Base-by-base conservation (phyloP, 2,113 vertebrate genomes). In the Vidua macroura region DNA sequence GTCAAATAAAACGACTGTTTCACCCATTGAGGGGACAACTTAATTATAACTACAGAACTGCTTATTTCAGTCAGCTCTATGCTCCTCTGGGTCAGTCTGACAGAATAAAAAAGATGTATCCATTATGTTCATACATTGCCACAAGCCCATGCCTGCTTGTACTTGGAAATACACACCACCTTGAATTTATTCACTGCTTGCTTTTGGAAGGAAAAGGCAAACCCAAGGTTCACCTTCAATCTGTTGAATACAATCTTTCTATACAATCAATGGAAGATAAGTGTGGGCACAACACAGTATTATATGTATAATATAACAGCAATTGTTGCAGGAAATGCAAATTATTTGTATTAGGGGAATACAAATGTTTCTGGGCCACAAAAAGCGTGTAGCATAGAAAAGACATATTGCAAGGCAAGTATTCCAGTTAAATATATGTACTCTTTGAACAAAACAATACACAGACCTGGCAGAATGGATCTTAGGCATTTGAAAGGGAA, bases 401-500 rank as follows among this genome's bases (percentile, higher is more conserved):
- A 87, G 31, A 76, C 12, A 60, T 6, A 43, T 0, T 68, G 52
- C 48, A 70, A 37, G 15, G 33, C 23, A 90, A 74, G 19, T 31
- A 70, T 75, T 78, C 21, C 69, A 72, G 60, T 60, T 48, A 81
- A 92, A 79, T 48, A 69, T 1, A 66, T 0, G 2, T 51, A 15
- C 10, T 67, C 48, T 68, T 81, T 46, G n/a, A 68, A 43, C 27
- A 88, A 75, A 1, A 3, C 24, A 75, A 92, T 66, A 68, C 14
- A 22, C 3, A 81, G 64, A 92, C 28, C 49, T 82, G 39, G 60
- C 10, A 76, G 39, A 72, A 33, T 43, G 46, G 64, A 66, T 89
- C 77, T 80, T 20, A 90, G 48, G 90, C 63, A 53, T 67, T 51
- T 95, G 51, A 77, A 92, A 91, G 59, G 75, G 74, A 95, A 95